These are phyloP conservation scores for Dromaius novaehollandiae DNA, from an alignment of 2,113 vertebrate genomes.

Conservation along the genomic window DNA sequence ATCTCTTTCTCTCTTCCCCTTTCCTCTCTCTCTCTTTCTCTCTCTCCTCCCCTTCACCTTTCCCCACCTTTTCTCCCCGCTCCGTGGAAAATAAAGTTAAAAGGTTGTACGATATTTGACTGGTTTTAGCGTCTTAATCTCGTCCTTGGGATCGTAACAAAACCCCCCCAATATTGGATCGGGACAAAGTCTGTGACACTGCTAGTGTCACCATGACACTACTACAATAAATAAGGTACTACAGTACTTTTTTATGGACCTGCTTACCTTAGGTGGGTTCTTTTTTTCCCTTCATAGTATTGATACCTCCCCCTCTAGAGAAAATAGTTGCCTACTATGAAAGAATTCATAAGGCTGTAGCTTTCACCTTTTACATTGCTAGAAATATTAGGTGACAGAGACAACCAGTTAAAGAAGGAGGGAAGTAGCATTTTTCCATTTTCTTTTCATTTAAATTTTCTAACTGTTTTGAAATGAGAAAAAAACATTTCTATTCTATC, in stretches of 20 bases:
- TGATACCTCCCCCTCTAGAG: neutral
- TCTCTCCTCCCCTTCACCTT: no score
- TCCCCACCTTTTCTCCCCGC: no score
- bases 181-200: neutral
- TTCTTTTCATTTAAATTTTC: neutral
- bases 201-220: neutral
- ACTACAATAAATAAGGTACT: neutral
- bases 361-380: slow-evolving; percentile 5
- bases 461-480: neutral
- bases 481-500: neutral
- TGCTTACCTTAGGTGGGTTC: neutral
- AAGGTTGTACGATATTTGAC: no score
- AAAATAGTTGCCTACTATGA: neutral
- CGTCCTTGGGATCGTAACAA: no score
- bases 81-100: no score
- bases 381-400: neutral
- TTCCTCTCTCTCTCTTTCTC: no score
- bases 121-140: no score
- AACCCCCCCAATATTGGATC: no score
- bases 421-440: neutral
- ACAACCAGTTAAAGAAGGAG: neutral
- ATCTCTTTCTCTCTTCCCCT: no score
- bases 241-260: neutral
- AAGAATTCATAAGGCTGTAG: neutral
- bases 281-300: neutral